phyloP scores from a whole-genome alignment of 2,113 vertebrate genomes.

The Tonatia bakeri region DNA sequence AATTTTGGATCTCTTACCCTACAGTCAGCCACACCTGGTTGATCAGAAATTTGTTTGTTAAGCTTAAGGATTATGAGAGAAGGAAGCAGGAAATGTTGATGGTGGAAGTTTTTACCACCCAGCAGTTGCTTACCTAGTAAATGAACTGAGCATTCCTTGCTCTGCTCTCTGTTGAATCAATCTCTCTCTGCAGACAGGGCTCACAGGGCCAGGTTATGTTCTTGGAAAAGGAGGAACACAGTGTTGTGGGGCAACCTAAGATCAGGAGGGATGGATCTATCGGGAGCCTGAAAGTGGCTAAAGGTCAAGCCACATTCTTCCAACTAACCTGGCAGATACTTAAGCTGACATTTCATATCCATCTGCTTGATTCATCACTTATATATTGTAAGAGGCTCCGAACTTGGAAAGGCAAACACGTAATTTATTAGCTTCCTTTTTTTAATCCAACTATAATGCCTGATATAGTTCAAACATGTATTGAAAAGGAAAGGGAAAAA shows the following conservation, averaged over 20 bases:
- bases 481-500: neutral
- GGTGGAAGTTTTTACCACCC: neutral
- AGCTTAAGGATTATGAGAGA: neutral
- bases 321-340: neutral
- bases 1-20: neutral
- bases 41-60: neutral
- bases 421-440: neutral
- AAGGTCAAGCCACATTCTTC: neutral
- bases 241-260: neutral
- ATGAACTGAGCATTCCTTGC: neutral
- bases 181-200: neutral
- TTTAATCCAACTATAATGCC: neutral
- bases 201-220: accelerated
- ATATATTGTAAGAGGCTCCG: neutral
- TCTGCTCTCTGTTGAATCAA: neutral
- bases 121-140: neutral
- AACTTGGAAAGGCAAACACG: neutral
- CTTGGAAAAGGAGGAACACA: neutral
- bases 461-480: neutral
- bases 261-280: neutral
- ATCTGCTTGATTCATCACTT: neutral
- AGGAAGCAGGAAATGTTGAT: neutral
- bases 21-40: neutral
- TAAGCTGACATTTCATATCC: neutral
- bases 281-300: neutral